Evolutionary conservation across 2,888 invertebrate species (phyloP).

Genomic region (Osmoderma eremita): DNA sequence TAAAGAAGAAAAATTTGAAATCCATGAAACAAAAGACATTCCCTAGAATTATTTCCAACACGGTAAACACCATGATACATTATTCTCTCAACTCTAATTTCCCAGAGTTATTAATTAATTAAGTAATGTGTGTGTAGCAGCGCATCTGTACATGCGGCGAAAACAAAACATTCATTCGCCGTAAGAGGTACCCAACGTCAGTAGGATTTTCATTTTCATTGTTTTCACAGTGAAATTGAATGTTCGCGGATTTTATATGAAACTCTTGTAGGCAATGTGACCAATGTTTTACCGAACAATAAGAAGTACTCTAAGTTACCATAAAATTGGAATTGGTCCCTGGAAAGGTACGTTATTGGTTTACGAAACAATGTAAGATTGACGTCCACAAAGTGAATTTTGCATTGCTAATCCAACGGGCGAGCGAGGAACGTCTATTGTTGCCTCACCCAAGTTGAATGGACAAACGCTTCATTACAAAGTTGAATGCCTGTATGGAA

Average conservation of each 20-base stretch:
- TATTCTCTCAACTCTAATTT: too few species aligned
- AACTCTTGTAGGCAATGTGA: not conserved
- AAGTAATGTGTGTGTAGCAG: too few species aligned
- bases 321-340: slow-evolving; percentile 12
- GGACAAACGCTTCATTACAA: slow-evolving; percentile 47
- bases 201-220: not conserved
- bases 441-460: slow-evolving; percentile 29
- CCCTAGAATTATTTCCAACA: too few species aligned
- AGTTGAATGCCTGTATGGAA: slow-evolving; percentile 45
- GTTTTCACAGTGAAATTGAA: slow-evolving; percentile 6
- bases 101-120: too few species aligned
- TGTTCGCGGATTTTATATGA: slow-evolving; percentile 11
- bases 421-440: slow-evolving; percentile 37
- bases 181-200: slow-evolving; percentile 1
- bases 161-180: not conserved
- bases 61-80: too few species aligned
- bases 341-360: slow-evolving; percentile 19
- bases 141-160: too few species aligned
- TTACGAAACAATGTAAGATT: slow-evolving; percentile 39
- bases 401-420: slow-evolving; percentile 44
- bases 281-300: slow-evolving; percentile 24
- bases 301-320: slow-evolving; percentile 7
- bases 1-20: too few species aligned
- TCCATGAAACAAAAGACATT: too few species aligned
- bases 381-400: slow-evolving; percentile 44